Evolutionary conservation across 2,113 vertebrate genomes (phyloP).

Genomic region (Ciconia maguari): DNA sequence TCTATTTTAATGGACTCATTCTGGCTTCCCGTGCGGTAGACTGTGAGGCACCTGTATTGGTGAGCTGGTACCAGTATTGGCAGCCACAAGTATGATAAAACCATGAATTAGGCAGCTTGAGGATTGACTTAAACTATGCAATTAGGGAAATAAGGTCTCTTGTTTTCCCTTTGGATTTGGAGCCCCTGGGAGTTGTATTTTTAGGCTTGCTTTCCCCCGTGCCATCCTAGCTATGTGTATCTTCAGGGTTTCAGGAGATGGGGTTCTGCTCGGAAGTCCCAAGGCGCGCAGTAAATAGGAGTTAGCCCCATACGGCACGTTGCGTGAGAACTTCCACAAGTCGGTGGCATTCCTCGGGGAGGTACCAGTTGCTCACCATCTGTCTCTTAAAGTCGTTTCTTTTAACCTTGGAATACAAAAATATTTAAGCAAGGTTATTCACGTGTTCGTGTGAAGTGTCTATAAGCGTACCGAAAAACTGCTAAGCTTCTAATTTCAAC

Average conservation of each 20-base stretch:
- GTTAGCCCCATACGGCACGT: background rate
- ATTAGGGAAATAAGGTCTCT: background rate
- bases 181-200: background rate
- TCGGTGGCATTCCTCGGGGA: background rate
- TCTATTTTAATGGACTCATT: background rate
- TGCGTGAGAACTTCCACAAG: background rate
- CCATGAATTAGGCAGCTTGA: background rate
- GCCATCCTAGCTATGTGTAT: fast-evolving
- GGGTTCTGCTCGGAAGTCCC: background rate
- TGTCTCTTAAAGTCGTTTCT: background rate
- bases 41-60: conserved; percentile 5
- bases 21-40: background rate
- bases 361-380: conserved; percentile 18
- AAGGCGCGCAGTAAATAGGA: background rate
- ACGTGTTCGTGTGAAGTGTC: background rate
- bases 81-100: conserved; percentile 14
- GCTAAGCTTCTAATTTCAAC: background rate
- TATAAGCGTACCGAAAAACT: background rate
- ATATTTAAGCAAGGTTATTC: background rate
- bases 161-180: background rate
- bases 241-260: background rate
- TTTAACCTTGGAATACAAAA: conserved; percentile 16
- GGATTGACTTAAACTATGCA: background rate
- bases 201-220: background rate
- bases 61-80: background rate